Evolutionary conservation across 2,888 invertebrate genomes (phyloP).

Genomic region (Agriopis aurantiaria): DNA sequence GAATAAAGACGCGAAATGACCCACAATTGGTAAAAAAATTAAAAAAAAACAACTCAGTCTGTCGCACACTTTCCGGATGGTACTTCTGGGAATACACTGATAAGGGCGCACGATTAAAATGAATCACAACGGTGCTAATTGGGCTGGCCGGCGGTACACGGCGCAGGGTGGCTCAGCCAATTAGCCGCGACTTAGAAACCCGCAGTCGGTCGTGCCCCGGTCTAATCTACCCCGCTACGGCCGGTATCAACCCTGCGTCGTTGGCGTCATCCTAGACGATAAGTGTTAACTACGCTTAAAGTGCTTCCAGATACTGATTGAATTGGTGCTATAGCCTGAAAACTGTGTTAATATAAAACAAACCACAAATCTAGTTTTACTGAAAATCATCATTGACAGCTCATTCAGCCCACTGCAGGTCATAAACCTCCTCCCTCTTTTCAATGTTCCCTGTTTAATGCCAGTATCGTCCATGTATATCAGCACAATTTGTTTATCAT

Average conservation of each 20-base stretch:
- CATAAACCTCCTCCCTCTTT: too few relatives aligned
- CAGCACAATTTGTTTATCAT: too few relatives aligned
- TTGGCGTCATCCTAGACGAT: slow-evolving; percentile 4
- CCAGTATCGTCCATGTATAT: too few relatives aligned
- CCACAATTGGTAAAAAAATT: background rate
- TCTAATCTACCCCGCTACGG: slow-evolving; percentile 64
- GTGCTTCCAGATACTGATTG: slow-evolving; percentile 1
- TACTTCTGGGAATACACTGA: slow-evolving; percentile 61
- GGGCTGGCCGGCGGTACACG: slow-evolving; percentile 62
- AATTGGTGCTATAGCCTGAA: background rate
- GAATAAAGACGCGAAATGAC: background rate
- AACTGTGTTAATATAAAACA: too few relatives aligned
- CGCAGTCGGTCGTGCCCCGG: slow-evolving; percentile 60
- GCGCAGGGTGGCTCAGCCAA: slow-evolving; percentile 75
- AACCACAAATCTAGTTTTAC: too few relatives aligned
- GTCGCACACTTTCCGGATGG: slow-evolving; percentile 32
- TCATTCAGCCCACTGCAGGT: too few relatives aligned
- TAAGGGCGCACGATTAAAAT: slow-evolving; percentile 83
- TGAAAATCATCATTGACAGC: too few relatives aligned
- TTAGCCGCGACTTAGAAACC: slow-evolving; percentile 85
- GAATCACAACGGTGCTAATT: slow-evolving; percentile 84
- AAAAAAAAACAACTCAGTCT: background rate
- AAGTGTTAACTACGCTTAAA: slow-evolving; percentile 17
- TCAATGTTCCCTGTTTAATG: too few relatives aligned
- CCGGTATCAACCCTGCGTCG: slow-evolving; percentile 13